Conservation (phyloP, 2,797 vertebrate species). For the Lindbergichthys nudifrons region DNA sequence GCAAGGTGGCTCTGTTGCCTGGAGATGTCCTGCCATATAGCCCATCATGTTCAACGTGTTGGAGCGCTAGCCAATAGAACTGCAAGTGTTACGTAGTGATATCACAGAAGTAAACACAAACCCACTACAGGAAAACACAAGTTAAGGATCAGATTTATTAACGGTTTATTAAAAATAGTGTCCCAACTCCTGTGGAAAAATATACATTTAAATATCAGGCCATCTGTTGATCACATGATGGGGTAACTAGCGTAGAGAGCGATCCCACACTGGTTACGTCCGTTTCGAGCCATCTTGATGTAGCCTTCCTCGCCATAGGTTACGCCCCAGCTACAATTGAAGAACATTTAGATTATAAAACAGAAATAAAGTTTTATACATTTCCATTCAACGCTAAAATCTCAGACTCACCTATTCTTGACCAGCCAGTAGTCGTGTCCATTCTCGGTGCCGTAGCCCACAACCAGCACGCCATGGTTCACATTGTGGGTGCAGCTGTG, state of each 20-base stretch:
- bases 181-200: neutral
- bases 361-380: neutral
- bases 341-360: neutral
- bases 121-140: neutral
- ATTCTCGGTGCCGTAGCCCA: constrained; percentile 72
- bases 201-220: neutral
- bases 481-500: constrained; percentile 55
- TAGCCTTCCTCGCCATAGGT: constrained; percentile 66
- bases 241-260: constrained; percentile 70
- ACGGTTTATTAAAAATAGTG: constrained; percentile 12
- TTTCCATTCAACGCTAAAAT: too few species aligned
- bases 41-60: too few species aligned
- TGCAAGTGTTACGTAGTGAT: too few species aligned
- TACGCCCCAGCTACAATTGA: constrained; percentile 62
- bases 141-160: neutral
- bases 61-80: too few species aligned
- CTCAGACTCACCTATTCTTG: constrained; percentile 76
- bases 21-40: too few species aligned
- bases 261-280: constrained; percentile 72
- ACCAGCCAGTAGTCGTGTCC: constrained; percentile 78
- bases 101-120: too few species aligned
- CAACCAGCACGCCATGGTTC: constrained; percentile 72
- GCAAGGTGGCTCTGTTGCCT: too few species aligned
- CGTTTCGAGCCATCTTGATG: constrained; percentile 76
- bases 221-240: constrained; percentile 53